Conservation (phyloP, 2,113 vertebrate genomes). For the Halcyon malimbica region DNA sequence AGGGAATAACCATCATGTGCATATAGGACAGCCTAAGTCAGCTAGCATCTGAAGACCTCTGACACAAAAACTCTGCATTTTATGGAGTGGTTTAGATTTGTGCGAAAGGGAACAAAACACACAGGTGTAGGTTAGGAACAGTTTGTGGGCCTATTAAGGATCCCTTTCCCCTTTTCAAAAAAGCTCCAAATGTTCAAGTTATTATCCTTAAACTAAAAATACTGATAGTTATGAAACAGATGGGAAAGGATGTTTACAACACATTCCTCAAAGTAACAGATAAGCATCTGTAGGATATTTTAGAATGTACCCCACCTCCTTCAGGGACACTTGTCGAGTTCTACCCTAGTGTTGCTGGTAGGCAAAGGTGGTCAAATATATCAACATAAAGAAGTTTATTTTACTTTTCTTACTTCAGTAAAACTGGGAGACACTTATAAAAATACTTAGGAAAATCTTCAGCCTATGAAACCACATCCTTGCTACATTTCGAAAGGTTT, state of each 20-base stretch:
- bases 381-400: neutral
- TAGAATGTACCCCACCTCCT: neutral
- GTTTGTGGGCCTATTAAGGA: neutral
- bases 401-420: neutral
- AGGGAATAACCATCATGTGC: neutral
- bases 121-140: neutral
- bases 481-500: neutral
- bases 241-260: neutral
- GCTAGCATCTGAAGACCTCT: neutral
- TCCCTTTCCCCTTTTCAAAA: neutral
- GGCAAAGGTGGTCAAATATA: neutral
- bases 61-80: neutral
- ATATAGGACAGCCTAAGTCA: accelerated
- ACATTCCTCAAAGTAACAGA: neutral
- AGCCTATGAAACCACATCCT: neutral
- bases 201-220: neutral
- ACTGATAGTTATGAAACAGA: neutral
- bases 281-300: neutral
- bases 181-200: neutral
- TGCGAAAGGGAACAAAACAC: neutral
- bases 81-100: neutral
- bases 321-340: neutral
- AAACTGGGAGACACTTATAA: neutral
- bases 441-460: neutral
- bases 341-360: neutral